These are phyloP conservation scores for Lepidochrysops patricia DNA, from an alignment of 2,888 invertebrate genomes.

Conservation along the genomic window DNA sequence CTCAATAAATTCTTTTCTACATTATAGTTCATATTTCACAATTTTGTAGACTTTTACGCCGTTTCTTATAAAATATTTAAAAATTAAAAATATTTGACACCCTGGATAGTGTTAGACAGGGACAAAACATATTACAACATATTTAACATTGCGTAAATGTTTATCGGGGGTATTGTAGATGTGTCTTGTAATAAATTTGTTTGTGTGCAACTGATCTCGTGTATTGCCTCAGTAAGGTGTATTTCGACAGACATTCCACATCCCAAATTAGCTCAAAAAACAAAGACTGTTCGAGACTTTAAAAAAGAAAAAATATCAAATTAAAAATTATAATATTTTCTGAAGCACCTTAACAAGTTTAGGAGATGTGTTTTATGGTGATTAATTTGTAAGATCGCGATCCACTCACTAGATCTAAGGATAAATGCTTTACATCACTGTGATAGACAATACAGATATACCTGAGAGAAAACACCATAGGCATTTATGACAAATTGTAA, in stretches of 20 bases:
- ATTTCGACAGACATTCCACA: conserved; percentile 62
- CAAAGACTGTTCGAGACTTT: conserved; percentile 69
- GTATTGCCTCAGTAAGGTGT: conserved; percentile 31
- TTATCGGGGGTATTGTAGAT: too few relatives aligned
- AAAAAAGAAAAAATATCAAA: conserved; percentile 53
- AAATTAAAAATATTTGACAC: too few relatives aligned
- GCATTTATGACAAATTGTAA: conserved; percentile 45
- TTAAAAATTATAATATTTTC: conserved; percentile 57
- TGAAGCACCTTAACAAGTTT: conserved; percentile 65
- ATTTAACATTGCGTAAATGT: not conserved
- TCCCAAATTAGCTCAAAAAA: conserved; percentile 66
- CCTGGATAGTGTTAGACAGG: too few relatives aligned
- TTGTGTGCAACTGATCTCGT: conserved; percentile 19
- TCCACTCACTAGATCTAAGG: conserved; percentile 72
- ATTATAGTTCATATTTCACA: not conserved
- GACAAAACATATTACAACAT: too few relatives aligned
- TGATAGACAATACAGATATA: conserved; percentile 68
- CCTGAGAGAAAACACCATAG: conserved; percentile 57
- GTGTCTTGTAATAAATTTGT: not conserved
- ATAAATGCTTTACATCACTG: conserved; percentile 72
- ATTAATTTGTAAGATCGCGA: conserved; percentile 67
- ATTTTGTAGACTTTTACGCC: not conserved
- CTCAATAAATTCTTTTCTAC: not conserved
- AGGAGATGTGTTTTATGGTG: conserved; percentile 66
- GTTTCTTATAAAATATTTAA: too few relatives aligned